These are phyloP conservation scores for Psococerastis gibbosa DNA, from an alignment of 2,888 invertebrate genomes.

Conservation along the genomic window DNA sequence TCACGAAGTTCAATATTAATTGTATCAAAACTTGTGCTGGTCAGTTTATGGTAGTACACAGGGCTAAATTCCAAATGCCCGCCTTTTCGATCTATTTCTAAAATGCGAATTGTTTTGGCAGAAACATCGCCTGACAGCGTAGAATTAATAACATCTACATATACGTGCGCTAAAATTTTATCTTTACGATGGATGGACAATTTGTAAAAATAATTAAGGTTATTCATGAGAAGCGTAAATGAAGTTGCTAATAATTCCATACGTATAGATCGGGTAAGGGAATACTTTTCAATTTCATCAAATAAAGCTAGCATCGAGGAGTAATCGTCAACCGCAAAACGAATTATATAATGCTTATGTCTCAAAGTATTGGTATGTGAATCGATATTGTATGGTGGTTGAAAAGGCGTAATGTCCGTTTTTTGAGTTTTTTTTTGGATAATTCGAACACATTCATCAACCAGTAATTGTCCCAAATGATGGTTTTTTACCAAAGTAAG, in stretches of 20 bases:
- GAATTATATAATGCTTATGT: neutral
- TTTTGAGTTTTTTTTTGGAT: neutral
- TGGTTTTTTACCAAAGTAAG: neutral
- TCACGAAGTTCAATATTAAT: neutral
- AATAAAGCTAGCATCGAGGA: neutral
- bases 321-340: neutral
- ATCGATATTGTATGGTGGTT: neutral
- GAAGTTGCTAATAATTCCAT: neutral
- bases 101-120: neutral
- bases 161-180: constrained; percentile 1
- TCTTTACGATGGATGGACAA: neutral
- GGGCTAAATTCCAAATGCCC: neutral
- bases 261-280: neutral
- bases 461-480: neutral
- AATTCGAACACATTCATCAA: neutral
- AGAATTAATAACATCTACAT: constrained; percentile 9
- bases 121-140: constrained; percentile 4
- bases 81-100: neutral
- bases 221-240: neutral
- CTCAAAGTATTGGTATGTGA: neutral
- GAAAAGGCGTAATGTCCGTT: neutral
- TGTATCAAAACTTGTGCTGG: neutral
- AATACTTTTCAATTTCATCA: neutral
- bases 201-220: neutral
- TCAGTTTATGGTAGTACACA: neutral